Conservation (phyloP, 1,140 invertebrate species). For the Nomia melanderi region DNA sequence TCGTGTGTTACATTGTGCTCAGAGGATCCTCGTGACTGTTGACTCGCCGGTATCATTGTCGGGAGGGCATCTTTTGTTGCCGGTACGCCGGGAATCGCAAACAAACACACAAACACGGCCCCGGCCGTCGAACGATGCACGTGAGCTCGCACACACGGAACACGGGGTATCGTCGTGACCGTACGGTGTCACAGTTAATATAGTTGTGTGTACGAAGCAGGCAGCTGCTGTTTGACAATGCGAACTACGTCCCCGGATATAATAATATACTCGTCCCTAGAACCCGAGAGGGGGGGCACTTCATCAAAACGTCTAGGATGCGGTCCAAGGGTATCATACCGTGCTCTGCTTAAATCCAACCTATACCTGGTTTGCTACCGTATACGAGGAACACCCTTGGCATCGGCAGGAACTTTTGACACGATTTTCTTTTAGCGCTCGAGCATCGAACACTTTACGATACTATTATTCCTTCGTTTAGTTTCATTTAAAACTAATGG, state of each 20-base stretch:
- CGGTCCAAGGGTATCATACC: conserved; percentile 46
- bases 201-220: conserved; percentile 71
- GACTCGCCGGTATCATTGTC: conserved; percentile 78
- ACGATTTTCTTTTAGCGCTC: no score
- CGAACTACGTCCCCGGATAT: conserved; percentile 72
- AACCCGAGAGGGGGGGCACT: conserved; percentile 66
- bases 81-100: conserved; percentile 69
- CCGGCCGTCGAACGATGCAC: background rate
- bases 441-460: no score
- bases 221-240: conserved; percentile 79
- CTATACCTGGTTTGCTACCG: conserved; percentile 33
- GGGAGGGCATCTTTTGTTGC: conserved; percentile 76
- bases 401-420: background rate
- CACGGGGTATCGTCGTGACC: conserved; percentile 44
- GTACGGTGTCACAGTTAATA: conserved; percentile 72
- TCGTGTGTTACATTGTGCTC: conserved; percentile 78
- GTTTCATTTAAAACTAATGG: no score
- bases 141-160: background rate
- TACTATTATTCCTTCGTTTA: conserved; percentile 6
- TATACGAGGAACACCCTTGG: background rate
- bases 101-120: conserved; percentile 75
- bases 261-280: conserved; percentile 78
- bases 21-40: conserved; percentile 78
- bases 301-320: conserved; percentile 77
- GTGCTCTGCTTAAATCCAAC: conserved; percentile 53